phyloP scores from a whole-genome alignment of 1,140 invertebrate genomes.

The Andricus grossulariae region DNA sequence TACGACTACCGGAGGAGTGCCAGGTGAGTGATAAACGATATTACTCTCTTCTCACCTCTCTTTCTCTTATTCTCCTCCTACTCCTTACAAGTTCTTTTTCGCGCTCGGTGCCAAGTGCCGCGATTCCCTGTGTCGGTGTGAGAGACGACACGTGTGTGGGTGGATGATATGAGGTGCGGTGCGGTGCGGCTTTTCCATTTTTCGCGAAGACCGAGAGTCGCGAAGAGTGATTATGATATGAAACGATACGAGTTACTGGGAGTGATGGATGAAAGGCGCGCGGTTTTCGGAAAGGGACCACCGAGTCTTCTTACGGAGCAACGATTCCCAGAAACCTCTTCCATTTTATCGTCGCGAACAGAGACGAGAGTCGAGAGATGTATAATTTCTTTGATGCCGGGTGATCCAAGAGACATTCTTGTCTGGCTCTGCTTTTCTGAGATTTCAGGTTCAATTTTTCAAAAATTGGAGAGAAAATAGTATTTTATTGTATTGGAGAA shows the following conservation, averaged over 20 bases:
- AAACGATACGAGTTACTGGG: neutral
- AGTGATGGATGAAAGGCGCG: neutral
- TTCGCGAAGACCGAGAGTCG: neutral
- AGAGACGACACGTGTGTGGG: neutral
- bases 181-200: neutral
- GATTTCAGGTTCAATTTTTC: neutral
- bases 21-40: slow-evolving; percentile 72
- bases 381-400: slow-evolving; percentile 19
- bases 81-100: slow-evolving; percentile 34
- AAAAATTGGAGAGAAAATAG: neutral
- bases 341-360: slow-evolving; percentile 19
- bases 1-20: slow-evolving; percentile 57
- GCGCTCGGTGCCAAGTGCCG: slow-evolving; percentile 16
- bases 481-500: no score
- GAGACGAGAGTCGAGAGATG: slow-evolving; percentile 13
- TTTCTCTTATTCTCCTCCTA: slow-evolving; percentile 33
- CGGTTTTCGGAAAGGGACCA: neutral
- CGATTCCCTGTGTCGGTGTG: slow-evolving; percentile 18
- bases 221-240: neutral
- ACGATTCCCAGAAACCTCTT: neutral
- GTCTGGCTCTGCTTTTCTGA: slow-evolving; percentile 11
- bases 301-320: neutral
- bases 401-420: slow-evolving; percentile 1
- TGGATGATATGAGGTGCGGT: neutral
- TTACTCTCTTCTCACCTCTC: slow-evolving; percentile 58